Conservation (phyloP, 2,113 vertebrate species). For the Lampris megalopsis region DNA sequence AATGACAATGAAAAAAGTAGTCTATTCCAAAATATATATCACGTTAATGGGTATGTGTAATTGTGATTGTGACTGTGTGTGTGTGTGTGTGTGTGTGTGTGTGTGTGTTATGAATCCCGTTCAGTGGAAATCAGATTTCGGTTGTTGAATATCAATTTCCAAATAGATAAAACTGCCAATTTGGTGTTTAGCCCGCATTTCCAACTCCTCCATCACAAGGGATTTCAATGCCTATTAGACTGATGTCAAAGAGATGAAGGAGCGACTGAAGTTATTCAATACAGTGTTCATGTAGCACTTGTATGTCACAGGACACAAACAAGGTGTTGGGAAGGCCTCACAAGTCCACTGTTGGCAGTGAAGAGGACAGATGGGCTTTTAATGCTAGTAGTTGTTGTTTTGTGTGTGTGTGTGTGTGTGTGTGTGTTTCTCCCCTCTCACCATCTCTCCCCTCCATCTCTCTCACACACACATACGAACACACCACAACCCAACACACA, state of each 20-base stretch:
- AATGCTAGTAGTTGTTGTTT: conserved; percentile 9
- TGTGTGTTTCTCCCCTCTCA: neutral
- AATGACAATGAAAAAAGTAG: no score
- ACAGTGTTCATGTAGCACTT: conserved; percentile 1
- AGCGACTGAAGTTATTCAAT: conserved; percentile 30
- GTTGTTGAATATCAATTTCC: no score
- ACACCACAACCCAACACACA: conserved; percentile 6
- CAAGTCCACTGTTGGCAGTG: conserved; percentile 33
- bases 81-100: no score
- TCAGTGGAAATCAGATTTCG: no score
- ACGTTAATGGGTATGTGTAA: no score
- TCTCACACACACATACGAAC: conserved; percentile 25
- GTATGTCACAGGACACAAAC: conserved; percentile 36
- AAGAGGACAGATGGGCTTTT: conserved; percentile 63
- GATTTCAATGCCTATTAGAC: conserved; percentile 7
- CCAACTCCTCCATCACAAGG: neutral
- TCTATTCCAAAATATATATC: no score
- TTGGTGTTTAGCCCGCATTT: neutral
- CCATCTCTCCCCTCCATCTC: conserved; percentile 13
- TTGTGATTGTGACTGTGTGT: no score
- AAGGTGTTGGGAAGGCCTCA: conserved; percentile 39
- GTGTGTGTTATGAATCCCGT: no score
- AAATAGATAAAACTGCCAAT: no score
- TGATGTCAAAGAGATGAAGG: conserved; percentile 18
- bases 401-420: conserved; percentile 12